These are phyloP conservation scores for Nyctibius grandis DNA, from an alignment of 2,797 vertebrate genomes.

Conservation along the genomic window DNA sequence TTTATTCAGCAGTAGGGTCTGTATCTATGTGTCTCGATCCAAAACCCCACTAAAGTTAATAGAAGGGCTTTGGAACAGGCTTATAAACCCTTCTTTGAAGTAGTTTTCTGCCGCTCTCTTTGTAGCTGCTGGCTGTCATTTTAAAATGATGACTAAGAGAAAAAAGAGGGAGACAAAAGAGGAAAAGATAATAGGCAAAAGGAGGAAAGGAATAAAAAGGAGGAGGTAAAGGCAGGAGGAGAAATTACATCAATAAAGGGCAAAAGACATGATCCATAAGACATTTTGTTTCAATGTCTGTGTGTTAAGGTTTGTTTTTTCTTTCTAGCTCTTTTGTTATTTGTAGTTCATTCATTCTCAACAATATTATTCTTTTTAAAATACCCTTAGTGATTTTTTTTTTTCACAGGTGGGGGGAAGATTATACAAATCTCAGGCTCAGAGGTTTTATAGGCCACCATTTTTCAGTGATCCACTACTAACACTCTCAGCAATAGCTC, in stretches of 20 bases:
- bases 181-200: neutral
- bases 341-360: neutral
- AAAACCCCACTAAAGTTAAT: slow-evolving; percentile 2
- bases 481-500: neutral
- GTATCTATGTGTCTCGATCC: neutral
- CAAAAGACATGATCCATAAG: neutral
- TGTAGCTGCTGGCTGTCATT: slow-evolving; percentile 31
- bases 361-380: neutral
- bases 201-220: neutral
- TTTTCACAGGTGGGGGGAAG: neutral
- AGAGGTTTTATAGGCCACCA: neutral
- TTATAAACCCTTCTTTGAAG: slow-evolving; percentile 16
- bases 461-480: neutral
- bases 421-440: neutral
- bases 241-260: neutral
- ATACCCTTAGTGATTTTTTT: neutral
- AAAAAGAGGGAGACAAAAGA: slow-evolving; percentile 19
- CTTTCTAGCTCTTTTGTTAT: neutral
- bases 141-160: slow-evolving; percentile 27
- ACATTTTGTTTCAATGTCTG: neutral
- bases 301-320: neutral
- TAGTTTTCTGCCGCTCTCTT: neutral
- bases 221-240: neutral
- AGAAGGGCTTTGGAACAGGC: neutral
- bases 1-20: slow-evolving; percentile 15